phyloP scores from a whole-genome alignment of 2,888 invertebrate genomes.

The Brachycybe producta region DNA sequence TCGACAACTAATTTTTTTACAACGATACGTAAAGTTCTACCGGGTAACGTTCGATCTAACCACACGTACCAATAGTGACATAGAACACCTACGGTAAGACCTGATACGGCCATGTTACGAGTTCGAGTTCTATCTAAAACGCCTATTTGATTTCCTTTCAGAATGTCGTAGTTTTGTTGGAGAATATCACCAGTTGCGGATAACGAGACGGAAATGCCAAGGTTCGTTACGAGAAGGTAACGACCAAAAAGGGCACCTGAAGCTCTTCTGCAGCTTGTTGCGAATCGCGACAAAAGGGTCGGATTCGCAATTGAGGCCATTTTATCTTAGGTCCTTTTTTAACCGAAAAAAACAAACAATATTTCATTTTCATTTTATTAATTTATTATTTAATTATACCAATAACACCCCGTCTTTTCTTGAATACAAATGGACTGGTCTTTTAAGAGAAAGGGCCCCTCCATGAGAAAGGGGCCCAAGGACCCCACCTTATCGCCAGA shows the following conservation, averaged over 20 bases:
- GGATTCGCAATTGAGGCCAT: too few species aligned
- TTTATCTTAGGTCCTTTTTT: too few species aligned
- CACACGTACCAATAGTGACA: constrained; percentile 77
- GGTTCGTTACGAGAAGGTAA: constrained; percentile 64
- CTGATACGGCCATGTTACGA: constrained; percentile 61
- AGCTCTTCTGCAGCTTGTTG: not conserved
- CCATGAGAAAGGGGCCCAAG: too few species aligned
- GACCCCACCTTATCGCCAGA: too few species aligned
- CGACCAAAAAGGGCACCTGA: constrained; percentile 10
- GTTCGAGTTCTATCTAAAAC: constrained; percentile 49
- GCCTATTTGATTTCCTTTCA: constrained; percentile 7
- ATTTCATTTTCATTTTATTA: too few species aligned
- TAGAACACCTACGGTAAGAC: constrained; percentile 59
- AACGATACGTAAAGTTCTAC: constrained; percentile 49
- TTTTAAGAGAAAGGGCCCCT: too few species aligned
- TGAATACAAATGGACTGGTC: too few species aligned
- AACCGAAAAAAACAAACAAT: too few species aligned
- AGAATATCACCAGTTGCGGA: constrained; percentile 66
- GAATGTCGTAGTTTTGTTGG: constrained; percentile 60
- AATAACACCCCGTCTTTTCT: too few species aligned
- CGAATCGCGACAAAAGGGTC: too few species aligned
- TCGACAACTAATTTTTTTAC: constrained; percentile 61
- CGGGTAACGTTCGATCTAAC: constrained; percentile 57
- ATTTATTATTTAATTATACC: too few species aligned
- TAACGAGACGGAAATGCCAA: constrained; percentile 56